Evolutionary conservation across 2,113 vertebrate genomes (phyloP).

Genomic region (Aythya baeri): DNA sequence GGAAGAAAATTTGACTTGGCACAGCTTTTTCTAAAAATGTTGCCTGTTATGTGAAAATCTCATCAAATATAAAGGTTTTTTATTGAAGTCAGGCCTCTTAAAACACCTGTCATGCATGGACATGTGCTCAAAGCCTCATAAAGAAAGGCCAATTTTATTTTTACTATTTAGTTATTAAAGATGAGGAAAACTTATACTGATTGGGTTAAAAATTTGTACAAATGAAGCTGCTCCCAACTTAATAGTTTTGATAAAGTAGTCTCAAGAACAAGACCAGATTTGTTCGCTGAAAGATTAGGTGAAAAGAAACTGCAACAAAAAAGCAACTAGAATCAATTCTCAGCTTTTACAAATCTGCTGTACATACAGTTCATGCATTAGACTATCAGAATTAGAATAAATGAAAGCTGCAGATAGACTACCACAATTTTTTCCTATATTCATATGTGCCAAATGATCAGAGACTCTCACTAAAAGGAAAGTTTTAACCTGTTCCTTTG

Average conservation of each 20-base stretch:
- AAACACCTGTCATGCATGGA: neutral
- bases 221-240: neutral
- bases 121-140: neutral
- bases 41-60: neutral
- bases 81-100: neutral
- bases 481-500: neutral
- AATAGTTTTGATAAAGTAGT: neutral
- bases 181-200: neutral
- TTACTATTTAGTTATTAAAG: neutral
- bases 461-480: neutral
- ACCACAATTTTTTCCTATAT: neutral
- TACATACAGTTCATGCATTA: rapidly evolving
- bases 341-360: rapidly evolving
- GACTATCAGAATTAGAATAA: neutral
- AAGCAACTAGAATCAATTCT: neutral
- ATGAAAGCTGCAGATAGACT: neutral
- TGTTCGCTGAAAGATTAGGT: neutral
- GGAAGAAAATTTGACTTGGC: neutral
- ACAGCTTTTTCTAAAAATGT: neutral
- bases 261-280: neutral
- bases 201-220: neutral
- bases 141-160: neutral
- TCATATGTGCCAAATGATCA: neutral
- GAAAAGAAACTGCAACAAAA: neutral
- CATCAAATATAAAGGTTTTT: neutral